Evolutionary conservation across 1,140 invertebrate species (phyloP), one percentile per base, ranked within the genome.

Genomic region (Venturia canescens): DNA sequence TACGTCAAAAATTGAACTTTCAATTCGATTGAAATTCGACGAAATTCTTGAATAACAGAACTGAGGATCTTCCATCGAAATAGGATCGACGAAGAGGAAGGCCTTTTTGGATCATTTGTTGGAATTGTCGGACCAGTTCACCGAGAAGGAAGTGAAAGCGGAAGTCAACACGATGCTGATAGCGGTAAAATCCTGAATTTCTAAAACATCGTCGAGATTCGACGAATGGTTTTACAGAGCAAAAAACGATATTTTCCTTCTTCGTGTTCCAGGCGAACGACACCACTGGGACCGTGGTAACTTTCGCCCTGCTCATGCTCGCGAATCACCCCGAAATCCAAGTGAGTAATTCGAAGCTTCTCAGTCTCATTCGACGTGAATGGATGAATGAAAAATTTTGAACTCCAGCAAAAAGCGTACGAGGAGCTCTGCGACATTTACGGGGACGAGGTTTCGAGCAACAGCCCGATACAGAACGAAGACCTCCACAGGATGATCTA

Each of bases 121-220:
- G 31, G 91, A 93, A 83, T 81, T 86, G 29, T 83, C 86, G n/a
- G 81, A 89, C 31, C 66, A 83, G 74, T 89, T 94, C 50, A 86
- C 91, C 0, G 90, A 94, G 80, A 91, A 93, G 63, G 92, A 95
- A 83, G 92, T 96, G 31, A 90, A 94, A n/a, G 95, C 96, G 86
- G 95, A 96, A 90, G 95, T 96, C 11, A 95, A 96, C 83, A 96
- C 95, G 0, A 96, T 96, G 85, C 96, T 95, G 82, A 94, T 95
- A 83, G 94, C 94, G 90, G 93, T 94, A 23, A 78, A 26, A 31
- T n/a, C 18, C 15, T 48, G 38, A 31, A 3, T 34, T 70, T 16
- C 7, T 16, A 53, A 53, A 15, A 34, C n/a, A n/a, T n/a, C n/a
- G n/a, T n/a, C n/a, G n/a, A n/a, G n/a, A n/a, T n/a, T n/a, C n/a